These are phyloP conservation scores for Tragelaphus scriptus DNA, from an alignment of 2,113 vertebrate species.

Conservation along the genomic window DNA sequence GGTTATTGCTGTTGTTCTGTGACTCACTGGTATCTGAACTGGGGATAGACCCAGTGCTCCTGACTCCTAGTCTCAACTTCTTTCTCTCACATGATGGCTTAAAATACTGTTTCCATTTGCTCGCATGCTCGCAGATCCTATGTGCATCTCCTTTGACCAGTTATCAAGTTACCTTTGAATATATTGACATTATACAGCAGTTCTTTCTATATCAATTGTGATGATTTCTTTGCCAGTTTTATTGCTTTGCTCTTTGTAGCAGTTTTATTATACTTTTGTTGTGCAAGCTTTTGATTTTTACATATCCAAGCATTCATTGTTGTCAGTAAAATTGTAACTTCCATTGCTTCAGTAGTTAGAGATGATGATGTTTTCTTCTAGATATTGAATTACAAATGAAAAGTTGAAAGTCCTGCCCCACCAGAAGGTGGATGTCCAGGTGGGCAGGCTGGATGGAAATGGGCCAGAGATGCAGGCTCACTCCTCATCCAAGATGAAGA, in stretches of 20 bases:
- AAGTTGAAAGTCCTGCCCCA: slow-evolving; percentile 17
- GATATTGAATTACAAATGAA: slow-evolving; percentile 37
- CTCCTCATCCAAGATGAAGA: background rate
- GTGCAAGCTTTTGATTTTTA: background rate
- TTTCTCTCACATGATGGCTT: background rate
- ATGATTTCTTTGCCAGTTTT: slow-evolving; percentile 18
- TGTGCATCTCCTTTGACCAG: slow-evolving; percentile 60
- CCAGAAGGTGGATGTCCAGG: background rate
- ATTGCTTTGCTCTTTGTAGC: slow-evolving; percentile 33
- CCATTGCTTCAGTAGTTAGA: slow-evolving; percentile 13
- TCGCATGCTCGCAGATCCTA: slow-evolving; percentile 3
- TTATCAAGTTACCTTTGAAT: slow-evolving; percentile 45
- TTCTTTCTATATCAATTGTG: background rate
- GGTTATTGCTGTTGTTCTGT: background rate
- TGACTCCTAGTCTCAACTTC: background rate
- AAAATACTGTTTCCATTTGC: background rate
- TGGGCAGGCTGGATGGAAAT: slow-evolving; percentile 12
- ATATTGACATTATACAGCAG: slow-evolving; percentile 22
- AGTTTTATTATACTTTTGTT: slow-evolving; percentile 28
- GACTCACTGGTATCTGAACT: background rate
- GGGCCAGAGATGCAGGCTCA: slow-evolving; percentile 20
- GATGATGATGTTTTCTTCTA: slow-evolving; percentile 33
- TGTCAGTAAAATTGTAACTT: background rate
- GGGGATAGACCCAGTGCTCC: background rate
- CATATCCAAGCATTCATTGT: background rate